Base-by-base conservation (phyloP, 2,888 invertebrate species). In the Dryocosmus kuriphilus region DNA sequence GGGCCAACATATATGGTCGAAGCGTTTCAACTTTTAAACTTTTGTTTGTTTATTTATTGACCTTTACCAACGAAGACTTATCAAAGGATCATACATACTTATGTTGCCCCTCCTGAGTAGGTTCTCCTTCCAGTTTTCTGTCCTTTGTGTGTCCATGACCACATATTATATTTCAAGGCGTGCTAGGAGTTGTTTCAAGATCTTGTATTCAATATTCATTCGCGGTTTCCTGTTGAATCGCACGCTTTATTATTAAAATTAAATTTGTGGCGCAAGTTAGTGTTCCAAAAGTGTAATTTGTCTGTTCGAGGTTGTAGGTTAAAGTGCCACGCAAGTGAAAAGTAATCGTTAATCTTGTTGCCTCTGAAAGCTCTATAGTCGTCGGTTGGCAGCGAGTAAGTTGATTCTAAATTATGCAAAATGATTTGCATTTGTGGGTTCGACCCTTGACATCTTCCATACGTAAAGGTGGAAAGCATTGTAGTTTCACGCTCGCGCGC, bases 321-420 rank as follows among this genome's bases (percentile, higher is more conserved):
- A 67, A 24, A 76, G 63, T 73, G 65, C 27, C 62, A 74, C 77
- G 81, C 77, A 80, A 84, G 82, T 78, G 81, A 78, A 77, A 84
- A 85, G 83, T 85, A 87, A 87, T 86, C 85, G 85, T 85, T 88
- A 85, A 88, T 86, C 84, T 85, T 80, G 84, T 84, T 84, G 81
- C 79, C 77, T 71, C 78, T 71, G 76, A 81, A 79, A 77, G 75
- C 74, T 76, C 74, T 75, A n/a, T n/a, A 22, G 62, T 32, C 27
- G 65, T 35, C 57, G 61, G 75, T 57, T 57, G 74, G 62, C 63
- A 61, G 74, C 78, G 82, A 82, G 85, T 84, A 87, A 88, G 84
- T 87, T 87, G 83, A 83, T 85, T 83, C 77, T 83, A 76, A 86
- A 86, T 87, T 86, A 86, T 85, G 84, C 78, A 85, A 85, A 85